Evolutionary conservation across 2,113 vertebrate genomes (phyloP).

Genomic region (Tiliqua scincoides): DNA sequence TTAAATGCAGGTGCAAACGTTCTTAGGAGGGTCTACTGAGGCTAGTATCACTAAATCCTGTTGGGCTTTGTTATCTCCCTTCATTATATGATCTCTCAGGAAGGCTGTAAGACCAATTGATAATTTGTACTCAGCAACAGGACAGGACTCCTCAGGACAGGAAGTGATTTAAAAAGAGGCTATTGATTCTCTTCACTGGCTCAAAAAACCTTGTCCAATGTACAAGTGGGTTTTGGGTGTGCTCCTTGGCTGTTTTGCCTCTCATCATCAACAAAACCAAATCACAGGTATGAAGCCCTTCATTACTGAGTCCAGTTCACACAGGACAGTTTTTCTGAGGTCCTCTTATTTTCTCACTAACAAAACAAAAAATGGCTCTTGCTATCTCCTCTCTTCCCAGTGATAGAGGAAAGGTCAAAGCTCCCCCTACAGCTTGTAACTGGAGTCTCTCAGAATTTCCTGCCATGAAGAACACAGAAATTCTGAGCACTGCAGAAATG

Average conservation of each 20-base stretch:
- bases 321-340: neutral
- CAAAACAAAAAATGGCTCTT: neutral
- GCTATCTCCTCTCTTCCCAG: neutral
- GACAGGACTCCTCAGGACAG: neutral
- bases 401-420: neutral
- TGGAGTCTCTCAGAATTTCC: neutral
- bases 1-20: slow-evolving; percentile 43
- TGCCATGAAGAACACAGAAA: neutral
- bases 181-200: neutral
- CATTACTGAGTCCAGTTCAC: neutral
- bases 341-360: neutral
- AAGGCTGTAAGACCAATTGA: neutral
- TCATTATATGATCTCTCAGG: neutral
- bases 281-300: neutral
- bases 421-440: slow-evolving; percentile 1
- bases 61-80: neutral
- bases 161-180: neutral
- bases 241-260: neutral
- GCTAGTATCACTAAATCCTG: neutral
- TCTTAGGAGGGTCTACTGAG: neutral
- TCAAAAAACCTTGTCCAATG: neutral
- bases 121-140: neutral
- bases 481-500: neutral
- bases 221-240: neutral
- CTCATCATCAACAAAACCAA: neutral